Base-by-base conservation (phyloP, 30 jellyfish, hydroid and myxozoan genomes). In the Catostylus mosaicus region DNA sequence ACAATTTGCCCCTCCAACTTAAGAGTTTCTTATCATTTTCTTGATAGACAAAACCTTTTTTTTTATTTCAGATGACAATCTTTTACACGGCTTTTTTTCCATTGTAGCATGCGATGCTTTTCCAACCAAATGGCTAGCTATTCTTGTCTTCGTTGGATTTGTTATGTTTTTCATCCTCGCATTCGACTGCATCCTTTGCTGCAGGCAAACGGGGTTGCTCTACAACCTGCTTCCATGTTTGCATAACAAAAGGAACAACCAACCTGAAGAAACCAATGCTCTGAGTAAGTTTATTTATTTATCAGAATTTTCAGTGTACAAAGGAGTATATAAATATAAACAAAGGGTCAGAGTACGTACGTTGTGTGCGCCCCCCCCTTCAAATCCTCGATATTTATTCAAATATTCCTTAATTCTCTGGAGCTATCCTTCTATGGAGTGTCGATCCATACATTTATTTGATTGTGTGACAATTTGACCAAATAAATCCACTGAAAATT, bases 51-150 rank as follows among this genome's bases (percentile, higher is more conserved):
- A 29, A 4, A 14, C 77, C 32, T 36, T 30, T 23, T 2, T 9
- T 61, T 6, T 7, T 61, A 2, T 2, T 22, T 29, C 10, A 7
- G 40, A 6, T 61, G 12, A 2, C 69, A n/a, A 31, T 6, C 12
- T 6, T 34, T 23, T 24, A 6, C 26, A n/a, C n/a, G n/a, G 8
- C 14, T 29, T 18, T 2, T 31, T 1, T 31, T 61, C 24, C 6
- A 7, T 61, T 6, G 8, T 3, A 82, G 92, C 75, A 2, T 70
- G 85, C 75, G 37, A 70, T 5, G 86, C 60, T 2, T 24, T 82
- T 16, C 76, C 92, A 22, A 52, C 29, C 22, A 82, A 68, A 56
- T 82, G 92, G 92, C 63, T 82, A 27, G 92, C 46, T 12, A 30
- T 57, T 33, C n/a, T 82, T 20, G 36, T 57, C 18, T n/a, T 70